phyloP scores from a whole-genome alignment of 1,140 invertebrate species.

The Plodia interpunctella region DNA sequence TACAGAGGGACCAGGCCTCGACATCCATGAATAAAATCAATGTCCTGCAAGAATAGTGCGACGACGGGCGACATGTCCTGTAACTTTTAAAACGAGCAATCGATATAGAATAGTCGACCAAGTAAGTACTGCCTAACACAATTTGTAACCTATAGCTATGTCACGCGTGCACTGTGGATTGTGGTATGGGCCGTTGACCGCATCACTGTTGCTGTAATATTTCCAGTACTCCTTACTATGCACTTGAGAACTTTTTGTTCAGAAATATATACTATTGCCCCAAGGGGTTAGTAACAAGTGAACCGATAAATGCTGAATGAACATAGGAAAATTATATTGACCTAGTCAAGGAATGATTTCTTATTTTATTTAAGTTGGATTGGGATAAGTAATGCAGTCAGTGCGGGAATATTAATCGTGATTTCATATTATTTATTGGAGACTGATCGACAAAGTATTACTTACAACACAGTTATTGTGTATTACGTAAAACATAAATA shows the following conservation, averaged over 20 bases:
- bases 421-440: background rate
- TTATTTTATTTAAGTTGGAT: too few species aligned
- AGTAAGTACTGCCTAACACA: background rate
- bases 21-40: conserved; percentile 13
- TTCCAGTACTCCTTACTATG: background rate
- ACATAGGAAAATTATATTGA: too few species aligned
- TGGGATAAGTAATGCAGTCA: too few species aligned
- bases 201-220: background rate
- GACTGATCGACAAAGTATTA: background rate
- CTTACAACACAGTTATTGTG: background rate
- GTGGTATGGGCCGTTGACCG: conserved; percentile 2
- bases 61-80: background rate
- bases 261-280: background rate
- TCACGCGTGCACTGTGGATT: background rate
- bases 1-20: conserved; percentile 9
- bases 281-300: too few species aligned
- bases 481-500: conserved; percentile 39
- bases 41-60: conserved; percentile 10
- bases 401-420: too few species aligned
- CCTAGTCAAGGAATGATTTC: too few species aligned
- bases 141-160: background rate
- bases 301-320: too few species aligned
- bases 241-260: background rate
- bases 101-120: background rate
- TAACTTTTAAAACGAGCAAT: conserved; percentile 4